Evolutionary conservation across 2,888 invertebrate species (phyloP), one percentile per base, ranked within the genome.

Genomic region (Caenorhabditis plicata): DNA sequence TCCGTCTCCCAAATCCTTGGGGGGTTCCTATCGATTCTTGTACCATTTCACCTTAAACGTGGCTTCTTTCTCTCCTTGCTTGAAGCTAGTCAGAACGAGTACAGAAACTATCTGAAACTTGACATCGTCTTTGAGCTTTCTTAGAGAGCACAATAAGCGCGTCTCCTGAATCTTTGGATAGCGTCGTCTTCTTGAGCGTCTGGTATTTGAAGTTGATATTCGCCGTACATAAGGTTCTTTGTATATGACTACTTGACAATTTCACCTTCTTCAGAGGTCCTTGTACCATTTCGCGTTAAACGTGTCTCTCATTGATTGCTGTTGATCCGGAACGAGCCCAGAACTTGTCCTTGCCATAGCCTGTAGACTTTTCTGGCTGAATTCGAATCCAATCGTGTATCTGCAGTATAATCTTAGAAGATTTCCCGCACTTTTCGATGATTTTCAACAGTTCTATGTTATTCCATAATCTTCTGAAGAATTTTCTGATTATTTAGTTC

Each of bases 291-390:
- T 67, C 38, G 74, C 71, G 33, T 71, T 70, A 58, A 94, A 83
- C 58, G 88, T 88, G 36, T 93, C 85, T 89, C 88, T 0, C 92
- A 91, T 75, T 90, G 91, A 57, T 89, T 88, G 2, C 92, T 87
- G 0, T 81, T 80, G 55, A 77, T 77, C n/a, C 80, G 82, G 81
- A 39, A 88, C 86, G 19, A 92, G 83, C 52, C 88, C 88, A 82
- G 89, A 89, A 31, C 88, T 86, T 76, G 92, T 73, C 49, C 72
- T 65, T 8, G 77, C 77, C 56, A 65, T 70, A 25, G 41, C 54
- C 27, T 61, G n/a, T n/a, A n/a, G n/a, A n/a, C n/a, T n/a, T n/a
- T n/a, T n/a, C n/a, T n/a, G n/a, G n/a, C n/a, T n/a, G n/a, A n/a
- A n/a, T n/a, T n/a, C n/a, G n/a, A n/a, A n/a, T n/a, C n/a, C n/a